Conservation (phyloP, 2,797 vertebrate species). For the Falco peregrinus region DNA sequence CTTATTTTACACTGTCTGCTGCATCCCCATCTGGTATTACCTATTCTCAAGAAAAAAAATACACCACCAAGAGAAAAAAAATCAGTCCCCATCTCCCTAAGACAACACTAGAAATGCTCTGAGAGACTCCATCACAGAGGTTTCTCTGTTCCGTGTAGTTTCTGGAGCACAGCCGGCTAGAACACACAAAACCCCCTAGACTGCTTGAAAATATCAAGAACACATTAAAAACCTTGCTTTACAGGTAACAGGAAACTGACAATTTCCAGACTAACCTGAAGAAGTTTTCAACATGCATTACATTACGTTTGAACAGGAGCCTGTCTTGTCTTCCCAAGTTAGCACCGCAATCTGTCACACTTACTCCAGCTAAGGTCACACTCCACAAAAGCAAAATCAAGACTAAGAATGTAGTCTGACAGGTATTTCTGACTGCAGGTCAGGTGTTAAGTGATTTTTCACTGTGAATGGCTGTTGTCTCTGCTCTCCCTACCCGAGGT, state of each 20-base stretch:
- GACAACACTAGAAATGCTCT: neutral
- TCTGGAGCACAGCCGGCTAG: neutral
- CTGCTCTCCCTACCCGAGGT: neutral
- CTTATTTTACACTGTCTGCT: neutral
- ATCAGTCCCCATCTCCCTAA: neutral
- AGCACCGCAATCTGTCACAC: accelerated
- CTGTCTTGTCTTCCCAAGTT: neutral
- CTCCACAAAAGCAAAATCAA: neutral
- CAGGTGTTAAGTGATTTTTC: neutral
- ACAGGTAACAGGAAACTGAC: neutral
- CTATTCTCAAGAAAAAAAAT: neutral
- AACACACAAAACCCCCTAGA: neutral
- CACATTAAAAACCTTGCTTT: neutral
- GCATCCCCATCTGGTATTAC: neutral
- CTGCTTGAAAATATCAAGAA: neutral
- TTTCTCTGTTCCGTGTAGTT: neutral
- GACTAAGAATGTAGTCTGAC: neutral
- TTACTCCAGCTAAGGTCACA: neutral
- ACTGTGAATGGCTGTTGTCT: accelerated
- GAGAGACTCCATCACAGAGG: neutral
- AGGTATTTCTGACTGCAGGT: neutral
- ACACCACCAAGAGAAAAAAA: neutral
- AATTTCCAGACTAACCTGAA: neutral
- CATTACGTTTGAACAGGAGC: neutral
- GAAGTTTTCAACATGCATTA: neutral